Evolutionary conservation across 2,888 invertebrate genomes (phyloP).

Genomic region (Phyto melanocephala): DNA sequence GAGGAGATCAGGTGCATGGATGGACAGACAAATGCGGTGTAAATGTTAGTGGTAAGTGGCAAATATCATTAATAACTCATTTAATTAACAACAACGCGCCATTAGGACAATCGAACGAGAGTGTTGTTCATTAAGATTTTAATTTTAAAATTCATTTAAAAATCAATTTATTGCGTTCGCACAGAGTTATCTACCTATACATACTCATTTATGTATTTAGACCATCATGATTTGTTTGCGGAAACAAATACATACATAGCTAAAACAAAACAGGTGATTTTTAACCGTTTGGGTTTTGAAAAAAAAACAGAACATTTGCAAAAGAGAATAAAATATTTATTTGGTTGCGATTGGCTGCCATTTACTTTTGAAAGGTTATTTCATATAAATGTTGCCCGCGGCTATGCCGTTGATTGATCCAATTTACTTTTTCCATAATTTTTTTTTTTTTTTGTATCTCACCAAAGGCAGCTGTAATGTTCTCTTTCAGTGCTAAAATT

Average conservation of each 20-base stretch:
- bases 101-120: slow-evolving; percentile 48
- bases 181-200: not conserved
- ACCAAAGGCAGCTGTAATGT: too few relatives aligned
- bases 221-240: not conserved
- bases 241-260: not conserved
- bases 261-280: too few relatives aligned
- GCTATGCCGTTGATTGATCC: too few relatives aligned
- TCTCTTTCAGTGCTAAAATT: too few relatives aligned
- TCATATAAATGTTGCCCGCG: too few relatives aligned
- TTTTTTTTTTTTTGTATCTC: too few relatives aligned
- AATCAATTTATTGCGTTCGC: slow-evolving; percentile 4
- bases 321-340: too few relatives aligned
- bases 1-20: not conserved
- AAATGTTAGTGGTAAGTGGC: slow-evolving; percentile 44
- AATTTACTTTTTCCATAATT: too few relatives aligned
- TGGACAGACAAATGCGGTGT: slow-evolving; percentile 17
- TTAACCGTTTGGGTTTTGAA: too few relatives aligned
- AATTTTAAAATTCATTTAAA: slow-evolving; percentile 47
- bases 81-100: slow-evolving; percentile 63
- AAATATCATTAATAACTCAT: slow-evolving; percentile 65
- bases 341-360: too few relatives aligned
- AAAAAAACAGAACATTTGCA: too few relatives aligned
- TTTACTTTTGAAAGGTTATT: too few relatives aligned
- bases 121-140: slow-evolving; percentile 54
- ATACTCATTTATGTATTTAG: not conserved